phyloP scores from a whole-genome alignment of 2,797 vertebrate species.

The Schizothorax lantsangensis region DNA sequence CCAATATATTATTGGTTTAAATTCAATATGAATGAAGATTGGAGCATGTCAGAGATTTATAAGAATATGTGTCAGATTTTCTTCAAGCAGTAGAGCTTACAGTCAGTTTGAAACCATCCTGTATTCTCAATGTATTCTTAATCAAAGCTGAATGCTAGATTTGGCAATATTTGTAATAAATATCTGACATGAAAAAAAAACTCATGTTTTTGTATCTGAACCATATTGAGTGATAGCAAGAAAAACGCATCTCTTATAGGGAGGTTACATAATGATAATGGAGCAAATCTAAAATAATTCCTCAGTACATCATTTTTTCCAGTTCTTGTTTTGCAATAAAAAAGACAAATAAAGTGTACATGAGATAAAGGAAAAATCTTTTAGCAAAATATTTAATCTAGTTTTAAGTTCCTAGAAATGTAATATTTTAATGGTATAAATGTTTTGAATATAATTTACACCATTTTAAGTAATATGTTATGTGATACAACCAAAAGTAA shows the following conservation, averaged over 20 bases:
- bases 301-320: neutral
- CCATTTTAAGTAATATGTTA: neutral
- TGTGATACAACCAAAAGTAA: too few species aligned
- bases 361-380: too few species aligned
- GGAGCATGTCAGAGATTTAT: neutral
- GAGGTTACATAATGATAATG: neutral
- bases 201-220: neutral
- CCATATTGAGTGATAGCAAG: neutral
- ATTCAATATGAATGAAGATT: neutral
- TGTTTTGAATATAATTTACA: neutral
- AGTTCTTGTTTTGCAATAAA: neutral
- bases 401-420: neutral
- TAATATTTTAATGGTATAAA: neutral
- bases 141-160: neutral
- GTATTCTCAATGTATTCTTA: neutral
- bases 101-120: neutral
- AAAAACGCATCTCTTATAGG: neutral
- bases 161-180: neutral
- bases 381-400: neutral
- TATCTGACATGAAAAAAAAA: neutral
- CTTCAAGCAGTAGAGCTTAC: neutral
- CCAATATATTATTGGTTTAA: neutral
- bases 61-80: neutral
- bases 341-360: neutral
- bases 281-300: neutral